Percentiles rank a stretch among this genome's conserved stretches.
Evolutionary conservation across 2,797 vertebrate genomes (phyloP).

Genomic region (Sebastes cheni): DNA sequence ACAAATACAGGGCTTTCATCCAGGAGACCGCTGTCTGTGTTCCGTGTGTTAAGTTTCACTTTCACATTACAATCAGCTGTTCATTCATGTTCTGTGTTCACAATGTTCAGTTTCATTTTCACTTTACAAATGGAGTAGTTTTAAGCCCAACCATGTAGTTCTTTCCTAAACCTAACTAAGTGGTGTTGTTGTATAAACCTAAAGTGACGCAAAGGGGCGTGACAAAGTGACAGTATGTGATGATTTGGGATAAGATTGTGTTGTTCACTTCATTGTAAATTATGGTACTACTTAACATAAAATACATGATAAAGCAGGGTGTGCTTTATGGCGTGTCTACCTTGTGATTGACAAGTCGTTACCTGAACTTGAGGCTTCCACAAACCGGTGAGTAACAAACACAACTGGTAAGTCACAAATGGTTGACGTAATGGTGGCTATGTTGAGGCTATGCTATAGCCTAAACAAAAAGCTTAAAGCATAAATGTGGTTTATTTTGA

Average conservation of each 20-base stretch:
- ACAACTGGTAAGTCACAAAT: background rate
- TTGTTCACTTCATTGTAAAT: background rate
- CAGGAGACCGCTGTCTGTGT: too few species aligned
- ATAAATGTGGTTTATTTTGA: background rate
- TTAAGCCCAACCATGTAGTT: too few species aligned
- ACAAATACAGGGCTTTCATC: too few species aligned
- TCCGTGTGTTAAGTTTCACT: too few species aligned
- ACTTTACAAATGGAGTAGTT: too few species aligned
- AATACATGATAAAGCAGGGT: background rate
- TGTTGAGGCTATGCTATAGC: too few species aligned
- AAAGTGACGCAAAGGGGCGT: background rate
- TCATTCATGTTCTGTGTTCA: too few species aligned
- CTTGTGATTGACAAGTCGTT: background rate
- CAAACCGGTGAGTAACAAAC: background rate
- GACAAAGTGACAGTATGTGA: background rate
- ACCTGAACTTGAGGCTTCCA: background rate
- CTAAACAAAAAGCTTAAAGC: background rate
- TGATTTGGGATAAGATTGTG: background rate
- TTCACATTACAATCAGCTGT: too few species aligned
- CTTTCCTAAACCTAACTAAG: too few species aligned
- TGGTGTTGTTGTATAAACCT: too few species aligned
- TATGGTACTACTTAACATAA: background rate
- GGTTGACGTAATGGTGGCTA: background rate
- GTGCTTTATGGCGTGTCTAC: too few species aligned
- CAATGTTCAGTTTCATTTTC: too few species aligned